Conservation (phyloP, 1,140 invertebrate species). For the Heliconius hewitsoni region DNA sequence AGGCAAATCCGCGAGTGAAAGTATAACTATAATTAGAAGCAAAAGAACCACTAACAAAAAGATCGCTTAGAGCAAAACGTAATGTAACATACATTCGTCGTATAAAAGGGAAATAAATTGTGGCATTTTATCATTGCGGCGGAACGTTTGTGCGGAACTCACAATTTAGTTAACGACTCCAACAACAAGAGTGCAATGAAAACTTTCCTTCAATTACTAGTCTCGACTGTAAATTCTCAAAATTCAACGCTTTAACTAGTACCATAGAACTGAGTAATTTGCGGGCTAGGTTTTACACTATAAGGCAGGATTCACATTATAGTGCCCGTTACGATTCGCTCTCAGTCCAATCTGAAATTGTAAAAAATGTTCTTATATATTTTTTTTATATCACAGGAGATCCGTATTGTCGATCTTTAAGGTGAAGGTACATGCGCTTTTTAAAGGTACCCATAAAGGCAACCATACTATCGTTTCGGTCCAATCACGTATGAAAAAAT, state of each 20-base stretch:
- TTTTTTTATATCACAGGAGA: too few species aligned
- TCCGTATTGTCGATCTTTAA: too few species aligned
- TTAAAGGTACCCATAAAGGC: too few species aligned
- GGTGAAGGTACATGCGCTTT: too few species aligned
- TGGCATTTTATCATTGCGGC: neutral
- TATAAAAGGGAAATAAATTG: neutral
- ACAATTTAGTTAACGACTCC: constrained; percentile 8
- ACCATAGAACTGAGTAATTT: neutral
- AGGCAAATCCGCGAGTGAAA: neutral
- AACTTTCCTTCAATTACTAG: neutral
- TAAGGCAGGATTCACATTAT: too few species aligned
- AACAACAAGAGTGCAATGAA: neutral
- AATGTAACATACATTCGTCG: neutral
- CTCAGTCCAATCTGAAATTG: too few species aligned
- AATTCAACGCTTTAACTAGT: neutral
- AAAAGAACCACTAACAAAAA: neutral
- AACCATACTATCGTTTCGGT: too few species aligned
- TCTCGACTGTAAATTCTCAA: neutral
- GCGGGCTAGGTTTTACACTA: neutral
- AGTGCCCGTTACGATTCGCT: too few species aligned
- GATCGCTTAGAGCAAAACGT: neutral
- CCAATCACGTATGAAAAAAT: too few species aligned
- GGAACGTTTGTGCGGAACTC: neutral
- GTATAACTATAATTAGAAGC: neutral
- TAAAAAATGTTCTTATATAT: too few species aligned